Conservation (phyloP, 2,113 vertebrate genomes). For the Phyllostomus discolor region DNA sequence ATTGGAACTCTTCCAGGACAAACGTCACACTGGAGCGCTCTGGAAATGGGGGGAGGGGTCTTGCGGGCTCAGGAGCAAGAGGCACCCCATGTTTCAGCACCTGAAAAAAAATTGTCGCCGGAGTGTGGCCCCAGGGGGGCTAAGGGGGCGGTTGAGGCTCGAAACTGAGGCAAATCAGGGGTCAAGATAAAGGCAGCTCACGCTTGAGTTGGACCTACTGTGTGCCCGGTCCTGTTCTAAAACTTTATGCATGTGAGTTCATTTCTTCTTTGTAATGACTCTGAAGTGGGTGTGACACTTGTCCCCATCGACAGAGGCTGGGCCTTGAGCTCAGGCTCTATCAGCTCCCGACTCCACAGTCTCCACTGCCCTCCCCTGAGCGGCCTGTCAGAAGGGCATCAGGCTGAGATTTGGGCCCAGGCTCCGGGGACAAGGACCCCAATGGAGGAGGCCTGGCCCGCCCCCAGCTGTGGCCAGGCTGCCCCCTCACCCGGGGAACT, state of each 20-base stretch:
- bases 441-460: background rate
- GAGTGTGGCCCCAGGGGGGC: background rate
- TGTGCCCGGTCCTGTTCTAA: background rate
- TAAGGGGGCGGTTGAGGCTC: background rate
- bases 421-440: background rate
- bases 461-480: background rate
- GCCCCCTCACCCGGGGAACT: background rate
- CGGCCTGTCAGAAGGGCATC: background rate
- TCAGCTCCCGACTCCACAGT: background rate
- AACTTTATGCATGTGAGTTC: background rate
- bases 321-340: background rate
- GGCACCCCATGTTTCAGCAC: conserved; percentile 42
- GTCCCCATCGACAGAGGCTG: background rate
- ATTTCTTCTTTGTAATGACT: background rate
- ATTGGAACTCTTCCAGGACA: conserved; percentile 59
- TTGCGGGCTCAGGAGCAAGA: background rate
- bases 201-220: accelerated
- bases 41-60: background rate
- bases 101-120: conserved; percentile 45
- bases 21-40: conserved; percentile 46
- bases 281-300: background rate
- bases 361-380: background rate
- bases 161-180: background rate
- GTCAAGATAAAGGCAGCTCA: background rate
- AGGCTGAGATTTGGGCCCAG: background rate